These are phyloP conservation scores for Lasioglossum calceatum DNA, from an alignment of 2,888 invertebrate genomes.

Conservation along the genomic window DNA sequence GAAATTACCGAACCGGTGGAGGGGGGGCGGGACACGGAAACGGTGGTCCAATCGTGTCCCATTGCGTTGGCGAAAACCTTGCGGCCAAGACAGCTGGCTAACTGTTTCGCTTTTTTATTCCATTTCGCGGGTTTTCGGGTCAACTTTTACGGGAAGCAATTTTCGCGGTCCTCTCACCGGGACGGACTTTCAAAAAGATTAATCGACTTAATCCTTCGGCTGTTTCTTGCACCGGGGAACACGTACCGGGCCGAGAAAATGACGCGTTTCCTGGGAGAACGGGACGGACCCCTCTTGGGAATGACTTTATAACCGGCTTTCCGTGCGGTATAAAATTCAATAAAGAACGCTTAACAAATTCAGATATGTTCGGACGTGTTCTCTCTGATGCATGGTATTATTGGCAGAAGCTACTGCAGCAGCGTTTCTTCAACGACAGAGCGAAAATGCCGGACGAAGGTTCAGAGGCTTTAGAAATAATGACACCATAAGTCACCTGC, in stretches of 20 bases:
- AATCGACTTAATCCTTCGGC: not conserved
- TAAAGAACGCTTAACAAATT: not conserved
- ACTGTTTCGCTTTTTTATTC: slow-evolving; percentile 4
- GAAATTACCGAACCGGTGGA: not conserved
- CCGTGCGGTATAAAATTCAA: not conserved
- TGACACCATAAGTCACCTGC: too few relatives aligned
- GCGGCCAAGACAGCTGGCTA: not conserved
- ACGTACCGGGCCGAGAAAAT: not conserved
- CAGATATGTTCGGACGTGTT: not conserved
- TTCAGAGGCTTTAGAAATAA: too few relatives aligned
- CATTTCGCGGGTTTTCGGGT: slow-evolving; percentile 1
- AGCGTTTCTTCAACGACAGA: not conserved
- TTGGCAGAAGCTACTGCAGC: too few relatives aligned
- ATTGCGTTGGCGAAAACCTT: not conserved
- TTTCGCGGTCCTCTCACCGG: not conserved
- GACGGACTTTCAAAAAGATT: not conserved
- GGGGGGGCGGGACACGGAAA: not conserved
- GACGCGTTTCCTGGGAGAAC: not conserved
- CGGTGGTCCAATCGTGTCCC: not conserved
- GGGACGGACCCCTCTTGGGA: not conserved
- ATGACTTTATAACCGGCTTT: not conserved
- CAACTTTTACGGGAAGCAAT: slow-evolving; percentile 8
- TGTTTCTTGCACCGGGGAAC: not conserved
- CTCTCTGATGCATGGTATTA: not conserved
- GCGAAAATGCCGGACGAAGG: too few relatives aligned